Evolutionary conservation across 2,888 invertebrate genomes (phyloP).

Genomic region (Alloscopus bannaensis): DNA sequence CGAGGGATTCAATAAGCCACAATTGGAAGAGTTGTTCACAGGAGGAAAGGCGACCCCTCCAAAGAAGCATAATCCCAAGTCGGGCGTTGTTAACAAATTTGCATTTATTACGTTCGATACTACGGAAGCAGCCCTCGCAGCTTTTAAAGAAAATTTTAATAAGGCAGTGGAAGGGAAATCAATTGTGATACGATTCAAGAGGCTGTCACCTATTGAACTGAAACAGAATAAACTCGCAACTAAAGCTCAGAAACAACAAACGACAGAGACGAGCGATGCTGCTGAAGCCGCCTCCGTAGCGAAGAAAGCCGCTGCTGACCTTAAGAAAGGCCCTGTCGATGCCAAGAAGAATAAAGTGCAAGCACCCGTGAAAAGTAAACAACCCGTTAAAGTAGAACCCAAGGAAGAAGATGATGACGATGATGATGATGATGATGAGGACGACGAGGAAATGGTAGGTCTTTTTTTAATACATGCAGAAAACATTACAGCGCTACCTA

Average conservation of each 20-base stretch:
- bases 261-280: neutral
- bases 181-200: conserved; percentile 68
- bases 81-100: conserved; percentile 64
- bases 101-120: conserved; percentile 66
- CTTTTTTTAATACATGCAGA: neutral
- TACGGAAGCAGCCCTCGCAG: conserved; percentile 69
- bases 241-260: too few relatives aligned
- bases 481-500: too few relatives aligned
- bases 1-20: conserved; percentile 49
- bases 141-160: conserved; percentile 64
- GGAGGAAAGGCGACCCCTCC: conserved; percentile 58
- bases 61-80: conserved; percentile 70
- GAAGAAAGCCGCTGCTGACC: conserved; percentile 38
- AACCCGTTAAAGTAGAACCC: conserved; percentile 42
- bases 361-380: conserved; percentile 19
- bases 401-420: conserved; percentile 64
- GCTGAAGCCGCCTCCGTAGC: conserved; percentile 35
- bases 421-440: conserved; percentile 64
- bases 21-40: conserved; percentile 59
- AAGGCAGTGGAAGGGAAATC: conserved; percentile 61
- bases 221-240: conserved; percentile 1
- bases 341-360: conserved; percentile 52
- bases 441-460: conserved; percentile 33
- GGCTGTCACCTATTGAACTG: conserved; percentile 54
- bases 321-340: conserved; percentile 35